These are phyloP conservation scores for Helarctos malayanus DNA, from an alignment of 2,797 vertebrate species.

Conservation along the genomic window DNA sequence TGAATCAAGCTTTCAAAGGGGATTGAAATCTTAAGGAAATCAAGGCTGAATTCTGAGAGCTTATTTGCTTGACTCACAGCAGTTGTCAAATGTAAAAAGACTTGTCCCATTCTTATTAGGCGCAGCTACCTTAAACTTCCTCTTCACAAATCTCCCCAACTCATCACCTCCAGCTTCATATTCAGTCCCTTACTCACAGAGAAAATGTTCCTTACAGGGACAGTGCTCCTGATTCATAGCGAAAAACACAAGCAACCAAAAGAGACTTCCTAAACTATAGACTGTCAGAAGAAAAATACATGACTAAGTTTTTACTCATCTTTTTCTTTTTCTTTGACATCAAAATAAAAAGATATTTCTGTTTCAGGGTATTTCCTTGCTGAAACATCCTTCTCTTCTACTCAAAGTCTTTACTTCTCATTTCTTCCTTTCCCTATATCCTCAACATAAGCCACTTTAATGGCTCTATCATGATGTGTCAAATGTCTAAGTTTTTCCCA, in stretches of 20 bases:
- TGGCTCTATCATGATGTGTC: neutral
- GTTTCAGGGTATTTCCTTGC: neutral
- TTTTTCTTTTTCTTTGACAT: conserved; percentile 15
- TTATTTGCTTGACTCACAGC: neutral
- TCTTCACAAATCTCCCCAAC: conserved; percentile 4
- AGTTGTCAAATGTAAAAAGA: neutral
- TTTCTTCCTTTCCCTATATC: neutral
- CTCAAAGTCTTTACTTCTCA: neutral
- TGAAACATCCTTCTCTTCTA: neutral
- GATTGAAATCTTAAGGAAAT: neutral
- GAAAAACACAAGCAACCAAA: conserved; percentile 17
- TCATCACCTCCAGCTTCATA: neutral
- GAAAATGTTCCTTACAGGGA: neutral
- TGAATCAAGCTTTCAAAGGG: neutral
- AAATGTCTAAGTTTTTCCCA: neutral
- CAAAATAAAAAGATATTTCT: neutral
- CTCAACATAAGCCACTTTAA: neutral
- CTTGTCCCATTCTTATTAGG: neutral
- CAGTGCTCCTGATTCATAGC: neutral
- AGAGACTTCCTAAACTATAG: neutral
- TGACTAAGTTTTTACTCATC: neutral
- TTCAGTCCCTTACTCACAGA: neutral
- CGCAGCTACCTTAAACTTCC: neutral
- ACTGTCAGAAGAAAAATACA: neutral
- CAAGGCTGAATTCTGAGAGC: neutral